Percentiles rank a stretch among this genome's conserved stretches.
Evolutionary conservation across 92 coral and sea anemone genomes (phyloP).

Genomic region (Plumapathes pennacea): DNA sequence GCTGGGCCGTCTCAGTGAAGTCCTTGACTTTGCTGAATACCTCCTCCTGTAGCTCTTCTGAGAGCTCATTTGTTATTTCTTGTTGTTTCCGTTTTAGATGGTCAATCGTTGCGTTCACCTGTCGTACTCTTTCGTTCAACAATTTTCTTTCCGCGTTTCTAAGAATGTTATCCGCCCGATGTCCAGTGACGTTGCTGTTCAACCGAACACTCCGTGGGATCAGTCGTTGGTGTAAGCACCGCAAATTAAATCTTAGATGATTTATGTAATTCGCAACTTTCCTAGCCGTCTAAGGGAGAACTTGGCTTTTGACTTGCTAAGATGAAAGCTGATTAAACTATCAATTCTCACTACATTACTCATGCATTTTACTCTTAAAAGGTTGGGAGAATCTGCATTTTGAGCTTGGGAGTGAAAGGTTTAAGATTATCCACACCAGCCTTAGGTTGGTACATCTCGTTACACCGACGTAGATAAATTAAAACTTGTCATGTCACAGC

Average conservation of each 20-base stretch:
- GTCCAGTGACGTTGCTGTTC: constrained; percentile 12
- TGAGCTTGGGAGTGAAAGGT: too few species aligned
- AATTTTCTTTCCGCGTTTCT: constrained; percentile 33
- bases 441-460: too few species aligned
- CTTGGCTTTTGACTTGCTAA: too few species aligned
- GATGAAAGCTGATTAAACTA: too few species aligned
- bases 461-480: too few species aligned
- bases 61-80: constrained; percentile 7
- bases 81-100: constrained; percentile 25
- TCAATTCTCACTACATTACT: too few species aligned
- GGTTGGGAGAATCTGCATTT: too few species aligned
- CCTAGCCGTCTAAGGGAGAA: neutral
- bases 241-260: constrained; percentile 14
- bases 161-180: constrained; percentile 6
- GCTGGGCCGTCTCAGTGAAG: constrained; percentile 22
- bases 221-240: constrained; percentile 23
- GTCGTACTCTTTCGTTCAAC: constrained; percentile 22
- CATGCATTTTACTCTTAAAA: too few species aligned
- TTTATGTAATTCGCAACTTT: neutral
- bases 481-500: too few species aligned
- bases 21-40: constrained; percentile 13
- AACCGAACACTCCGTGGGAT: constrained; percentile 14
- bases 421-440: too few species aligned
- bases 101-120: constrained; percentile 19
- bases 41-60: constrained; percentile 12